Evolutionary conservation across 1,140 invertebrate species (phyloP).

Genomic region (Belonocnema kinseyi): DNA sequence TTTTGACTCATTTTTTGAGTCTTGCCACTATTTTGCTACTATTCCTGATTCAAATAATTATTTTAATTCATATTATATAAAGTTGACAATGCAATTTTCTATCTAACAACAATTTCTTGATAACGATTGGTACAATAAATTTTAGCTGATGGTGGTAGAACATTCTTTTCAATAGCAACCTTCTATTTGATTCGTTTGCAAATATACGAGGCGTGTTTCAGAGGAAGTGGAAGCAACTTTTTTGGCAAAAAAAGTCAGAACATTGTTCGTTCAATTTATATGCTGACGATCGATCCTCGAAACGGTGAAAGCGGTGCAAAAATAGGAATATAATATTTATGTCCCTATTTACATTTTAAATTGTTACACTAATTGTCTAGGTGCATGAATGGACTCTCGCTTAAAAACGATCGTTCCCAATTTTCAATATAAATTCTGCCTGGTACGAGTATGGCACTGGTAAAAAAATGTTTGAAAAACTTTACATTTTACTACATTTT

Average conservation of each 20-base stretch:
- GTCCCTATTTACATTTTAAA: constrained; percentile 68
- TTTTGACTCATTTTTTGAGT: too few species aligned
- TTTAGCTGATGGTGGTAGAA: neutral
- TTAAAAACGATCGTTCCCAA: constrained; percentile 5
- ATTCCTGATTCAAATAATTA: too few species aligned
- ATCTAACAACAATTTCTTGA: too few species aligned
- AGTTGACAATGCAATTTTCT: too few species aligned
- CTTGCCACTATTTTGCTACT: too few species aligned
- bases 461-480: too few species aligned
- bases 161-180: too few species aligned
- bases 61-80: too few species aligned
- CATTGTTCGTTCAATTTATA: constrained; percentile 31
- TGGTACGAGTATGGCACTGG: neutral
- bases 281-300: constrained; percentile 19
- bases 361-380: constrained; percentile 36
- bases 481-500: too few species aligned
- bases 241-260: constrained; percentile 6
- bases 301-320: constrained; percentile 45
- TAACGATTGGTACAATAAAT: neutral
- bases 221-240: constrained; percentile 18
- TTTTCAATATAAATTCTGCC: constrained; percentile 4
- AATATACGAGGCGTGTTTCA: constrained; percentile 8
- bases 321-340: constrained; percentile 67
- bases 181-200: neutral
- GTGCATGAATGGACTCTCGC: constrained; percentile 43